Evolutionary conservation across 1,140 invertebrate species (phyloP).

Genomic region (Bombus confusus): DNA sequence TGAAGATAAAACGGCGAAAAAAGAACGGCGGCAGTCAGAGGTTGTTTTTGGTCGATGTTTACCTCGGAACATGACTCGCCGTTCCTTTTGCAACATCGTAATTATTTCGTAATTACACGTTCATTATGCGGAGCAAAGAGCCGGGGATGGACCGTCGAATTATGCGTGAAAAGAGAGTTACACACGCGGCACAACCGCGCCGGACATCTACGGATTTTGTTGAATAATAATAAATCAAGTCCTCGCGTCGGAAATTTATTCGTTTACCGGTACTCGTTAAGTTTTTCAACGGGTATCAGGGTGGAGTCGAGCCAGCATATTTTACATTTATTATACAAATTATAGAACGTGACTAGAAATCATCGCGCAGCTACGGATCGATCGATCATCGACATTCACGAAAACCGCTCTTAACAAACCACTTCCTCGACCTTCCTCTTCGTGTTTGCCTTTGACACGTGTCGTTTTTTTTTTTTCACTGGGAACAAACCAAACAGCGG

Average conservation of each 20-base stretch:
- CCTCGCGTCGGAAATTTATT: background rate
- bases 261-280: background rate
- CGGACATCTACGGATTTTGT: background rate
- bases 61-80: conserved; percentile 50
- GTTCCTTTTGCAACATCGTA: conserved; percentile 56
- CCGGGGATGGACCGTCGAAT: background rate
- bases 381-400: conserved; percentile 42
- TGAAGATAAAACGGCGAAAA: conserved; percentile 56
- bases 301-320: background rate
- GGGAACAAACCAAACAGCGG: conserved; percentile 55
- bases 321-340: conserved; percentile 38
- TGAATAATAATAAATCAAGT: conserved; percentile 23
- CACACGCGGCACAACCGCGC: background rate
- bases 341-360: background rate
- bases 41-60: conserved; percentile 53
- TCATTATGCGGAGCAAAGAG: conserved; percentile 51
- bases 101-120: conserved; percentile 64
- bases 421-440: conserved; percentile 14
- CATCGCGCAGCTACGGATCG: background rate
- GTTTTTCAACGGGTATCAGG: background rate
- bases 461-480: conserved; percentile 40
- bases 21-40: background rate
- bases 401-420: conserved; percentile 21
- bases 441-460: conserved; percentile 61
- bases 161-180: conserved; percentile 15